Evolutionary conservation across 2,797 vertebrate species (phyloP).

Genomic region (Chaetodon trifasciatus): DNA sequence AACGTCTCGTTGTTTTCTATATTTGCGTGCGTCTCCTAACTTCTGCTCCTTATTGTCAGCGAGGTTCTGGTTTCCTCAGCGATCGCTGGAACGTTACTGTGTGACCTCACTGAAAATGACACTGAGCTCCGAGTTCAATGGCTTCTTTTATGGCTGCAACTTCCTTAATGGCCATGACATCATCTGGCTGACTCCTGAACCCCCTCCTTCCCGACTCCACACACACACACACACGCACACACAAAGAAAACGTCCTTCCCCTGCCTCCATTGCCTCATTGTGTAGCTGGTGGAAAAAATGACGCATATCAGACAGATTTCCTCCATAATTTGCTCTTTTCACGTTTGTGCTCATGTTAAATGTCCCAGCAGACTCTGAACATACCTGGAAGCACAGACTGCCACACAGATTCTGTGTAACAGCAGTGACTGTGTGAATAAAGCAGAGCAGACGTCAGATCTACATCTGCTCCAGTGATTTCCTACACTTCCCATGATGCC

Average conservation of each 20-base stretch:
- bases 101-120: conserved; percentile 77
- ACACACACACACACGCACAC: conserved; percentile 51
- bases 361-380: conserved; percentile 39
- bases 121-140: conserved; percentile 74
- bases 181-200: conserved; percentile 76
- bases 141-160: conserved; percentile 80
- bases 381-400: conserved; percentile 14
- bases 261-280: conserved; percentile 75
- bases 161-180: conserved; percentile 82
- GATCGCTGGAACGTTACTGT: conserved; percentile 62
- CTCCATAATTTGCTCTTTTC: conserved; percentile 53
- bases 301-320: conserved; percentile 61
- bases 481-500: neutral
- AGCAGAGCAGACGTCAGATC: conserved; percentile 3
- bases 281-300: conserved; percentile 80
- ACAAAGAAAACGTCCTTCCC: conserved; percentile 58
- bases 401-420: neutral
- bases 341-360: conserved; percentile 42
- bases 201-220: conserved; percentile 28
- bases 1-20: conserved; percentile 2
- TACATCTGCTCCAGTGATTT: neutral
- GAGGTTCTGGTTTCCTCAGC: conserved; percentile 33
- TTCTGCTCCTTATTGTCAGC: conserved; percentile 30
- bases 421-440: neutral
- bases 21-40: neutral